Percentiles rank a stretch among this genome's conserved stretches.
Conservation (phyloP, 2,797 vertebrate genomes). For the Somateria mollissima region DNA sequence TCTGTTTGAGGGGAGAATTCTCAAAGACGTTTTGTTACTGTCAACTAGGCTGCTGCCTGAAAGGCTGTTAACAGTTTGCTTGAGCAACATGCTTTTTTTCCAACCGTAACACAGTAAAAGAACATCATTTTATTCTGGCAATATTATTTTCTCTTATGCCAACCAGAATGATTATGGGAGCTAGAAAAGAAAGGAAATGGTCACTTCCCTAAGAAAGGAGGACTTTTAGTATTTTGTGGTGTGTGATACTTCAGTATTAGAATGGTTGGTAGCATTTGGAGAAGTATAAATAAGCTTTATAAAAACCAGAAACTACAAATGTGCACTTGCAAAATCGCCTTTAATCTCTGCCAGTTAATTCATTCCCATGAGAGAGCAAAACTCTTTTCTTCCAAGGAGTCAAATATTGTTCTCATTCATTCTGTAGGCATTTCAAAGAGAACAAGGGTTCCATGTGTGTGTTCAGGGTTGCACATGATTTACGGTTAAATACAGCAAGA, state of each 20-base stretch:
- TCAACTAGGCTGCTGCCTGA: not conserved
- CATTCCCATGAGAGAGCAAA: not conserved
- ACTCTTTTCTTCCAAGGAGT: not conserved
- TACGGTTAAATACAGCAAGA: not conserved
- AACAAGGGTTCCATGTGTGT: not conserved
- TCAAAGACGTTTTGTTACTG: slow-evolving; percentile 15
- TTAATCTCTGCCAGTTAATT: slow-evolving; percentile 19
- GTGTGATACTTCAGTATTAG: not conserved
- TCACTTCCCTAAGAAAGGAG: not conserved
- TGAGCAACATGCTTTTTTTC: slow-evolving; percentile 5
- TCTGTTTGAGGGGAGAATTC: not conserved
- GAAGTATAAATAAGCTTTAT: not conserved
- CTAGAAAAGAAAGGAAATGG: not conserved
- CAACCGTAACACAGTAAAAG: not conserved
- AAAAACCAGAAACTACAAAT: slow-evolving; percentile 6
- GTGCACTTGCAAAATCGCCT: not conserved
- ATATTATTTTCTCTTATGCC: not conserved
- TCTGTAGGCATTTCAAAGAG: not conserved
- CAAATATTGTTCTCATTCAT: slow-evolving; percentile 22
- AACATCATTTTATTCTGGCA: not conserved
- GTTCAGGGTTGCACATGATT: not conserved
- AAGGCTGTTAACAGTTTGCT: not conserved
- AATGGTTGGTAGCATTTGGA: not conserved
- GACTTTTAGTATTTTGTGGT: not conserved
- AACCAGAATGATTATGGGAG: not conserved